Conservation (phyloP, 2,797 vertebrate genomes). For the Mycteria americana region DNA sequence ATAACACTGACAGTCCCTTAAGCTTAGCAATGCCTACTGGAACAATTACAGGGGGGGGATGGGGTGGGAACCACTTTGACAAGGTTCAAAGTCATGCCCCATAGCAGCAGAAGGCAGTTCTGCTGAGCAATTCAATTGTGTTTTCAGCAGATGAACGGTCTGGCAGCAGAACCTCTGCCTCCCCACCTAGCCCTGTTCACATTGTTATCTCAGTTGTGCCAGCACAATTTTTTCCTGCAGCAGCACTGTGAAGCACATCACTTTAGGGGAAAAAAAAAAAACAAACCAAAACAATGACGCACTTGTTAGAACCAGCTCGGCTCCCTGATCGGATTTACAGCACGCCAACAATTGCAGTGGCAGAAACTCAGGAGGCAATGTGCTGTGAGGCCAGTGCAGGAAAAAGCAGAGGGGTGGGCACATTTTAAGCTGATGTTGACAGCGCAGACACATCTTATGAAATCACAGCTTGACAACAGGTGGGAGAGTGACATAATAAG, state of each 20-base stretch:
- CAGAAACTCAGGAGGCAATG: not conserved
- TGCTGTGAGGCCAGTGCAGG: not conserved
- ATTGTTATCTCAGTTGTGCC: constrained; percentile 29
- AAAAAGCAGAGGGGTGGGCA: not conserved
- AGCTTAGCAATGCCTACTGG: not conserved
- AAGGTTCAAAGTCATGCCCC: not conserved
- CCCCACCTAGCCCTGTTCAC: not conserved
- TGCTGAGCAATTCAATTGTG: not conserved
- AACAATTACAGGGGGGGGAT: not conserved
- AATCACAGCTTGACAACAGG: not conserved
- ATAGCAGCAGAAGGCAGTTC: not conserved
- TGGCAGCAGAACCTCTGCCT: constrained; percentile 24
- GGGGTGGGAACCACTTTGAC: not conserved
- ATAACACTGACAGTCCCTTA: not conserved
- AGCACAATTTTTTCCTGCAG: constrained; percentile 44
- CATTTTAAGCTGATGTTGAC: constrained; percentile 4
- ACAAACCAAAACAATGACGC: constrained; percentile 9
- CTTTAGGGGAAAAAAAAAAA: not conserved
- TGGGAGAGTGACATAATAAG: not conserved
- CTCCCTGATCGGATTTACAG: constrained; percentile 25
- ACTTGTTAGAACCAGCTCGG: constrained; percentile 52
- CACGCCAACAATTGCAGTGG: not conserved
- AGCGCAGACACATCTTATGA: not conserved
- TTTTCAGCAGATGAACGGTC: not conserved
- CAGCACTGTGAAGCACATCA: constrained; percentile 30